Evolutionary conservation across 2,888 invertebrate genomes (phyloP).

Genomic region (Cryptocephalus moraei): DNA sequence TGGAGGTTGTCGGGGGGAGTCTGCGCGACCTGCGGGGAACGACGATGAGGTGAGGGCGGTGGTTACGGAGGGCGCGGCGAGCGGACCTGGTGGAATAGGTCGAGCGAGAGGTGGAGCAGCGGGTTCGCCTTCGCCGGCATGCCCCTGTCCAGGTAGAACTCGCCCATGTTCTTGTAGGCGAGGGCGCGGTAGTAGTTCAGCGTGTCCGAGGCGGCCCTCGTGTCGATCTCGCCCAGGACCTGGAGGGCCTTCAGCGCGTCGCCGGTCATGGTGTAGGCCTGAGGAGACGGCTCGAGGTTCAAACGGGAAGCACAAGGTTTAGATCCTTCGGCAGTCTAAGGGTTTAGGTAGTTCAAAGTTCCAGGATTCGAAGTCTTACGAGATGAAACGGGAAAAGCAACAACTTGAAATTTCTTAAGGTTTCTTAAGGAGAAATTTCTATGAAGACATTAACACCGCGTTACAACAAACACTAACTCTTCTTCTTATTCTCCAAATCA

Average conservation of each 20-base stretch:
- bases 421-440: no score
- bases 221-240: slow-evolving; percentile 43
- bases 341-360: no score
- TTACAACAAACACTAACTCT: no score
- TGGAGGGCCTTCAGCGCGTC: slow-evolving; percentile 31
- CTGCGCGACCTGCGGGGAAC: not conserved
- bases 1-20: slow-evolving; percentile 19
- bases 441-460: no score
- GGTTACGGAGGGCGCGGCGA: slow-evolving; percentile 11
- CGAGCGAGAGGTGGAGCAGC: slow-evolving; percentile 26
- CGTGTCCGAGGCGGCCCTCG: slow-evolving; percentile 35
- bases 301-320: no score
- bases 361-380: no score
- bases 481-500: no score
- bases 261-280: slow-evolving; percentile 26
- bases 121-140: slow-evolving; percentile 25
- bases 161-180: slow-evolving; percentile 31
- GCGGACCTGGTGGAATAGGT: slow-evolving; percentile 23
- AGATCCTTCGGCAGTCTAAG: no score
- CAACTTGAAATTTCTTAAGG: no score
- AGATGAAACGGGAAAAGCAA: no score
- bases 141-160: slow-evolving; percentile 29
- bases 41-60: no score
- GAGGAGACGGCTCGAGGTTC: no score
- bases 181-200: slow-evolving; percentile 26